These are phyloP conservation scores for Malurus leucopterus DNA, from an alignment of 2,797 vertebrate species.

Conservation along the genomic window DNA sequence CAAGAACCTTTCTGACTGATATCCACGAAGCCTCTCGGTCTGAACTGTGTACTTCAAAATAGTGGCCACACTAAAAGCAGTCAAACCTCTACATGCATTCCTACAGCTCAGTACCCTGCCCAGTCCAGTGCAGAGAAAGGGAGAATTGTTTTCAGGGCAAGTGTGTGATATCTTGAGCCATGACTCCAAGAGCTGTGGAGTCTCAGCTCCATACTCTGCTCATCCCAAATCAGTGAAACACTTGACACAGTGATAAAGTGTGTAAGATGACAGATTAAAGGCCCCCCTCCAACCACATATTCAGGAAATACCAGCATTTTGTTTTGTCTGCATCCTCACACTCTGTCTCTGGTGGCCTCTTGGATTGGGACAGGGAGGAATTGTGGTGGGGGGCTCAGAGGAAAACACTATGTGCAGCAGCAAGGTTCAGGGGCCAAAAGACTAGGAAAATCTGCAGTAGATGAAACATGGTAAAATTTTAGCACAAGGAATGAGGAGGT, in stretches of 20 bases:
- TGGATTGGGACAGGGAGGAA: background rate
- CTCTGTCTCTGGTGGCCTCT: background rate
- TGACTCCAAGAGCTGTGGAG: rapidly evolving
- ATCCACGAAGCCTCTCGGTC: background rate
- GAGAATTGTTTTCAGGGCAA: background rate
- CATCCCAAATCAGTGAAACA: background rate
- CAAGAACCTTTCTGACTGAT: background rate
- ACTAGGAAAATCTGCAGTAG: background rate
- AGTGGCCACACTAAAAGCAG: background rate
- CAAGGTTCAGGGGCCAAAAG: background rate
- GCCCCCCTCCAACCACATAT: background rate
- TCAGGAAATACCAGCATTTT: background rate
- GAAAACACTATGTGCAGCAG: background rate
- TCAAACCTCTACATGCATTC: background rate
- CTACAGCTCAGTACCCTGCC: background rate
- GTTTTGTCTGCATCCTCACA: background rate
- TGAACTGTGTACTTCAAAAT: background rate
- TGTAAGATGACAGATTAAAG: background rate
- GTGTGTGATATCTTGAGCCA: background rate
- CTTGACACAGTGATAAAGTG: background rate
- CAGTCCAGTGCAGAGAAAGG: background rate
- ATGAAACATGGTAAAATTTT: background rate
- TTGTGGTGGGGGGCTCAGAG: background rate
- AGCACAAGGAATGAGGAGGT: background rate
- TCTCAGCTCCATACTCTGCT: background rate